Conservation (phyloP, 2,113 vertebrate species). For the Charina bottae region DNA sequence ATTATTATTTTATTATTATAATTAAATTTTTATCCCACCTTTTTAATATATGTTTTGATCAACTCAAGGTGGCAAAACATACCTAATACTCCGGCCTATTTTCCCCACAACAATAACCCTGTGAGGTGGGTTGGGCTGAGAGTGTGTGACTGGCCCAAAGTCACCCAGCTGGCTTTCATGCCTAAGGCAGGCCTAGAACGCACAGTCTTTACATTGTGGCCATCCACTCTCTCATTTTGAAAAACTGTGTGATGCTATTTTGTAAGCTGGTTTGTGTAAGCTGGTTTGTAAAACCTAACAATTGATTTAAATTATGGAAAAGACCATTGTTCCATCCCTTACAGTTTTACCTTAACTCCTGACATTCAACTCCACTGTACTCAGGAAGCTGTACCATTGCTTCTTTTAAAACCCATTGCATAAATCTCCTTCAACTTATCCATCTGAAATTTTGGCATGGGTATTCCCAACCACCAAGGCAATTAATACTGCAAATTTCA, state of each 20-base stretch:
- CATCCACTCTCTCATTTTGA: not conserved
- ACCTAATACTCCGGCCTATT: not conserved
- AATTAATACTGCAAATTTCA: not conserved
- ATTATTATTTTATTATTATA: no score
- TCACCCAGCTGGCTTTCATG: not conserved
- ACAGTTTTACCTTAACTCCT: not conserved
- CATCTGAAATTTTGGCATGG: not conserved
- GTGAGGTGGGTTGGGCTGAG: not conserved
- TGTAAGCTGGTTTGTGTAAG: not conserved
- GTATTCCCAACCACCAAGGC: not conserved
- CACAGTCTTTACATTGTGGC: not conserved
- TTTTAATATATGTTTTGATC: no score
- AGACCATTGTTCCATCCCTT: not conserved
- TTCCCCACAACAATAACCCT: not conserved
- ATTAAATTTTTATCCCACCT: no score
- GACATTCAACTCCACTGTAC: not conserved
- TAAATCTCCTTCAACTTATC: not conserved
- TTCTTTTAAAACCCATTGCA: not conserved
- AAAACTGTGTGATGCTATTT: not conserved
- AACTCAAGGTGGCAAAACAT: no score
- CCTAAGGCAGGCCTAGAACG: not conserved
- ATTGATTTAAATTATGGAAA: not conserved
- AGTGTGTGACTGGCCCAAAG: not conserved
- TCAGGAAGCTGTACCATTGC: not conserved
- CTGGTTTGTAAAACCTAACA: not conserved